Conservation (phyloP, 2,797 vertebrate species). For the Gambelia wislizenii region DNA sequence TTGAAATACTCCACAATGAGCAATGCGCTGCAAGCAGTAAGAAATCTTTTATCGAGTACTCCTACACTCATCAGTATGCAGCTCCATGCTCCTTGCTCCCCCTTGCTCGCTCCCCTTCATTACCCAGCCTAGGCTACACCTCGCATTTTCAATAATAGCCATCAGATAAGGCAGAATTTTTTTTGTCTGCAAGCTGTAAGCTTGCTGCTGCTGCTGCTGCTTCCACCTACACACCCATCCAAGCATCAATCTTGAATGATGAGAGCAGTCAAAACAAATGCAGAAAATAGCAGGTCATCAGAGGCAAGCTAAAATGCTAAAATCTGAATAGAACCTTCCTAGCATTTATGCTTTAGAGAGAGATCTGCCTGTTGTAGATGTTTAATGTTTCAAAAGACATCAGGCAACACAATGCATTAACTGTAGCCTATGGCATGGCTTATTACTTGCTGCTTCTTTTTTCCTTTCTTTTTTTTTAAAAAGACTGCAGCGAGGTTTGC, state of each 20-base stretch:
- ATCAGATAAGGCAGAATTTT: conserved; percentile 90
- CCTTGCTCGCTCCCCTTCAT: conserved; percentile 84
- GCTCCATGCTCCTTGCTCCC: conserved; percentile 87
- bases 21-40: conserved; percentile 89
- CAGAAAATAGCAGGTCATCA: conserved; percentile 85
- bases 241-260: conserved; percentile 86
- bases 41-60: conserved; percentile 98
- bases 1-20: conserved; percentile 88
- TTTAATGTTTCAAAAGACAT: conserved; percentile 75
- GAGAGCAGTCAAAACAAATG: conserved; percentile 87
- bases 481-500: conserved; percentile 54
- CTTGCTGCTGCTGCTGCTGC: conserved; percentile 80
- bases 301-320: conserved; percentile 79
- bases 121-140: conserved; percentile 87
- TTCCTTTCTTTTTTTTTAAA: conserved; percentile 20
- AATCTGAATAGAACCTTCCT: conserved; percentile 79
- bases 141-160: conserved; percentile 91
- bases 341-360: conserved; percentile 67
- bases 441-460: conserved; percentile 48
- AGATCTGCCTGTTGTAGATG: conserved; percentile 77
- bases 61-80: conserved; percentile 99
- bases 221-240: conserved; percentile 87
- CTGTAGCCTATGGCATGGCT: conserved; percentile 60
- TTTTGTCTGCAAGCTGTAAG: conserved; percentile 91
- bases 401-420: conserved; percentile 70